Base-by-base conservation (phyloP, 2,797 vertebrate genomes). In the Florisuga fusca region DNA sequence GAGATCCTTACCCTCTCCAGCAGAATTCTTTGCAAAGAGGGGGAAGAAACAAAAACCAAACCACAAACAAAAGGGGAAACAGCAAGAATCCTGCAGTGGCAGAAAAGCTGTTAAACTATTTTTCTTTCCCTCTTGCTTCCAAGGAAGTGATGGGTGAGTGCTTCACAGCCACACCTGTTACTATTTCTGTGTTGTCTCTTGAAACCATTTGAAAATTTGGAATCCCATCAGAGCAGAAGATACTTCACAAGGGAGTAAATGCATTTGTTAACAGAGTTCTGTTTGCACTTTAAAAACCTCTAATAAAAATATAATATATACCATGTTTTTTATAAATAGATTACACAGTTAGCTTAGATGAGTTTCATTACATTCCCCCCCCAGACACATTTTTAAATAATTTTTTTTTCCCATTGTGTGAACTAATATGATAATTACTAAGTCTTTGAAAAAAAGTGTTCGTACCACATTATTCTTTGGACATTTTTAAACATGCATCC, bases 231-330 rank as follows among this genome's bases (percentile, higher is more conserved):
- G 51, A 90, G 91, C 83, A 79, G 63, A 15, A 71, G 46, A 84
- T 26, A 15, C 53, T 94, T 75, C 10, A 59, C 81, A 66, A 57
- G 78, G 87, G 90, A 85, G 64, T 5, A 10, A 61, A 15, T 46
- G 31, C 62, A 69, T 92, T 69, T 80, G 81, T 89, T 25, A 74
- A 89, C 90, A 74, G 61, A 89, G 67, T 55, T 78, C 82, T 66
- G 54, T 81, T 51, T 92, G 78, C 87, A 91, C 72, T 97, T 96
- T 93, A 95, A 96, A 98, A 98, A 95, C 76, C 59, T 88, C 92
- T 91, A 84, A 97, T 81, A 97, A 97, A 98, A 98, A 97, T 95
- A 98, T 95, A 97, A 93, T 88, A 97, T 91, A 87, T 18, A 95
- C 84, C 82, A 95, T 96, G 90, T 86, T 71, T 92, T 97, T 97